These are phyloP conservation scores for Melolontha melolontha DNA, from an alignment of 2,888 invertebrate genomes.

Conservation along the genomic window DNA sequence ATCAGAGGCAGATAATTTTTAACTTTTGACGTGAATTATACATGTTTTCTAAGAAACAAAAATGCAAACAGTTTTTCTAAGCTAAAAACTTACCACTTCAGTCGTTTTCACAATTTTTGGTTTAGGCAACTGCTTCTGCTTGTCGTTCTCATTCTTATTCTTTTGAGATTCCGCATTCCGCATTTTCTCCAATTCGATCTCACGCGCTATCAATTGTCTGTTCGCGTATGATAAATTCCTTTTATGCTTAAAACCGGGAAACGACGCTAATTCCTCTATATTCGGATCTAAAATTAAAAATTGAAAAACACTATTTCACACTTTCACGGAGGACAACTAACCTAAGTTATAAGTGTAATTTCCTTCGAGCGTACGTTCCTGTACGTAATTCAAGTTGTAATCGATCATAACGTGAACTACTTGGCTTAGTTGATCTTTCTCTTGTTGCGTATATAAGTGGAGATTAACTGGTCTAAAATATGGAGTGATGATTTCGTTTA, in stretches of 20 bases:
- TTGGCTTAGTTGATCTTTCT: slow-evolving; percentile 75
- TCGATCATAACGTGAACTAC: slow-evolving; percentile 89
- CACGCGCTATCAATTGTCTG: slow-evolving; percentile 84
- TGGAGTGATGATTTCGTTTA: slow-evolving; percentile 80
- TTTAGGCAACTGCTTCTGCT: neutral
- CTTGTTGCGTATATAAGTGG: slow-evolving; percentile 80
- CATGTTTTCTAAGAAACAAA: no score
- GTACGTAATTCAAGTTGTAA: slow-evolving; percentile 87
- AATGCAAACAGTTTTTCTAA: no score
- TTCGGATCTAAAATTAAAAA: slow-evolving; percentile 76
- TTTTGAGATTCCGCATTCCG: slow-evolving; percentile 65
- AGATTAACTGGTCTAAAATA: slow-evolving; percentile 77
- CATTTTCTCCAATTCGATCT: slow-evolving; percentile 85
- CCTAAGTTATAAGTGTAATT: slow-evolving; percentile 73
- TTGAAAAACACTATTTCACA: slow-evolving; percentile 51
- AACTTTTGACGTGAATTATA: no score
- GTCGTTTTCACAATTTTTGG: neutral
- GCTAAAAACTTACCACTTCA: neutral
- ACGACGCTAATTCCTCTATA: slow-evolving; percentile 74
- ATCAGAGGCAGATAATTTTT: no score
- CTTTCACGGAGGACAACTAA: slow-evolving; percentile 45
- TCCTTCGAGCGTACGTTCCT: slow-evolving; percentile 83
- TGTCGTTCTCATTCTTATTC: slow-evolving; percentile 46
- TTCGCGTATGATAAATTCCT: slow-evolving; percentile 64
- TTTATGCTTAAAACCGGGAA: slow-evolving; percentile 55